Evolutionary conservation across 2,888 invertebrate genomes (phyloP), one percentile per base, ranked within the genome.

Genomic region (Lacanobia wlatinum): DNA sequence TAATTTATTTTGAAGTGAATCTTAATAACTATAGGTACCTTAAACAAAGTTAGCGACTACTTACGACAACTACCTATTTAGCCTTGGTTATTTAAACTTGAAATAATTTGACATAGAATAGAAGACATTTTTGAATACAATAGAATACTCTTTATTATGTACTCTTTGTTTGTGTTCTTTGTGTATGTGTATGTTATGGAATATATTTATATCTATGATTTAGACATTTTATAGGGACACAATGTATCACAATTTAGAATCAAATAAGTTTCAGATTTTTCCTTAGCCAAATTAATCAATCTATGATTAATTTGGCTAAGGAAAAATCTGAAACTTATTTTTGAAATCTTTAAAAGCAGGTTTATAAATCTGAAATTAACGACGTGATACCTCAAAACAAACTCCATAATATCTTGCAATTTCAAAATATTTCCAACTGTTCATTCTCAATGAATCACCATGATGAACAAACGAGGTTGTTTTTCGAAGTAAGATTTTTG

Each of bases 1-100:
- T 73, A 14, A 73, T 67, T 68, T 56, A 65, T 66, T 60, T 64
- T 52, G 43, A 72, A 52, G 43, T 52, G 1, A 14, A 50, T 48
- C 40, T 50, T 28, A 70, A 12, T 43, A 60, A 38, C 40, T 46
- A 3, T 50, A 28, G 0, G 4, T 55, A 21, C 28, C 23, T 50
- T 28, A 5, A 62, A 60, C 18, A 38, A 28, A 62, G 34, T 58
- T 62, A 40, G 10, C 14, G 28, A 56, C 21, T 53, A 21, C 14
- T 48, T 8, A 38, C 12, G 2, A 16, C 1, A 40, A 48, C n/a
- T n/a, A n/a, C n/a, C 18, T 48, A 52, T 52, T 18, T 70, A 23
- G 18, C 52, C 10, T 23, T 23, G 9, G 1, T 23, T 18, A n/a
- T n/a, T 7, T n/a, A 43, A 55, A 38, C 12, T 38, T 8, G 12